These are phyloP conservation scores for Galerucella nymphaeae DNA, from an alignment of 2,888 invertebrate genomes.

Conservation along the genomic window DNA sequence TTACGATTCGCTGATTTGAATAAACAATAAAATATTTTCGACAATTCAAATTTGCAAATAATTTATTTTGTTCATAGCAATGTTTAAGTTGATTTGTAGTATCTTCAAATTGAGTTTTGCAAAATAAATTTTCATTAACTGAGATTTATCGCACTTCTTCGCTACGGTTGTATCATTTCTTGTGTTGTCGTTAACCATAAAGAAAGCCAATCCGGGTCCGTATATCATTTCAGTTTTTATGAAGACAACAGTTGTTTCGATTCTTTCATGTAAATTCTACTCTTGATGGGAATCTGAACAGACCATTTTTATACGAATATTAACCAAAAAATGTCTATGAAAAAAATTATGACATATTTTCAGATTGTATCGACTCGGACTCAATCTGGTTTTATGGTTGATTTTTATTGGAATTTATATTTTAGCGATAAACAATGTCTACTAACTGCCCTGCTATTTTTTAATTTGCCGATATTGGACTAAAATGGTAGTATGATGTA, in stretches of 20 bases:
- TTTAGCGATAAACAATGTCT: neutral
- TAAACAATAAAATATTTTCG: slow-evolving; percentile 42
- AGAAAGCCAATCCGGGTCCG: slow-evolving; percentile 45
- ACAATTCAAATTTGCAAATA: slow-evolving; percentile 42
- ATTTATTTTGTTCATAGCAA: slow-evolving; percentile 40
- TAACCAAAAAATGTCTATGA: neutral
- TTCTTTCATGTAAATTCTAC: slow-evolving; percentile 31
- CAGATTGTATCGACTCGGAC: neutral
- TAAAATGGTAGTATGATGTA: no score
- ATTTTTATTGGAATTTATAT: neutral
- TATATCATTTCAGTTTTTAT: slow-evolving; percentile 50
- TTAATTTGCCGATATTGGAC: neutral
- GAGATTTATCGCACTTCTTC: slow-evolving; percentile 50
- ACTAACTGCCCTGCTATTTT: neutral
- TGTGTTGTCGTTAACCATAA: slow-evolving; percentile 47
- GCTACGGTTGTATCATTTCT: slow-evolving; percentile 50
- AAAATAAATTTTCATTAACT: slow-evolving; percentile 55
- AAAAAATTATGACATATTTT: neutral
- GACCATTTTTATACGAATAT: slow-evolving; percentile 15
- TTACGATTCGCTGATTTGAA: slow-evolving; percentile 37
- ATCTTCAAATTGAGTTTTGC: slow-evolving; percentile 49
- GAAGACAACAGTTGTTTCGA: slow-evolving; percentile 29
- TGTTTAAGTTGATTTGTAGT: slow-evolving; percentile 44
- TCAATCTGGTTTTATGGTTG: neutral
- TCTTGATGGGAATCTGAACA: slow-evolving; percentile 24